These are phyloP conservation scores for Microchirus variegatus DNA, from an alignment of 2,797 vertebrate genomes.

Conservation along the genomic window DNA sequence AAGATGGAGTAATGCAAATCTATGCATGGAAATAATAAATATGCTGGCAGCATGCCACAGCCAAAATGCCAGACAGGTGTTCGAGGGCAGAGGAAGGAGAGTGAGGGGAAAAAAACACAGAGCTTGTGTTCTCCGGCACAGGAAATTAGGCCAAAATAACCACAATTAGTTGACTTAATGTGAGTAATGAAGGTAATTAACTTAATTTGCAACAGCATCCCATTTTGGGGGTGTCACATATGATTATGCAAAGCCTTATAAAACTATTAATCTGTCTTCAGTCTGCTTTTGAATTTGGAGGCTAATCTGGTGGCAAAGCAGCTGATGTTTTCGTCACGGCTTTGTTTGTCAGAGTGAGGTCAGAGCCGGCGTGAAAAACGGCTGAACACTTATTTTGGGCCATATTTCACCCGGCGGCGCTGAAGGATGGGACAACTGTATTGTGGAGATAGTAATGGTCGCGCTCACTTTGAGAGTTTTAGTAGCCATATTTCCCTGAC, in stretches of 20 bases:
- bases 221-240: constrained; percentile 57
- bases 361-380: constrained; percentile 60
- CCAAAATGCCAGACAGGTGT: constrained; percentile 76
- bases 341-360: constrained; percentile 58
- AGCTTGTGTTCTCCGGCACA: constrained; percentile 43
- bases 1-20: constrained; percentile 52
- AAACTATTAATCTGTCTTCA: constrained; percentile 50
- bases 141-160: constrained; percentile 69
- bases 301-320: constrained; percentile 41
- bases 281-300: constrained; percentile 33
- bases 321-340: constrained; percentile 45
- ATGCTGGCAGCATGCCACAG: constrained; percentile 63
- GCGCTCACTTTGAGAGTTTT: constrained; percentile 81
- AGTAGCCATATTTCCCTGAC: constrained; percentile 81
- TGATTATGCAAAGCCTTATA: constrained; percentile 53
- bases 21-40: constrained; percentile 62
- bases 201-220: constrained; percentile 60
- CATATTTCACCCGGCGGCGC: constrained; percentile 64
- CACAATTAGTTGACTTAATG: constrained; percentile 76
- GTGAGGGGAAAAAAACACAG: constrained; percentile 38
- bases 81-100: constrained; percentile 65
- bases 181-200: constrained; percentile 72
- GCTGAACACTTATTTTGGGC: constrained; percentile 57
- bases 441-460: constrained; percentile 80
- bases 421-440: constrained; percentile 75